Evolutionary conservation across 1,140 invertebrate species (phyloP).

Genomic region (Neotoxoptera formosana): DNA sequence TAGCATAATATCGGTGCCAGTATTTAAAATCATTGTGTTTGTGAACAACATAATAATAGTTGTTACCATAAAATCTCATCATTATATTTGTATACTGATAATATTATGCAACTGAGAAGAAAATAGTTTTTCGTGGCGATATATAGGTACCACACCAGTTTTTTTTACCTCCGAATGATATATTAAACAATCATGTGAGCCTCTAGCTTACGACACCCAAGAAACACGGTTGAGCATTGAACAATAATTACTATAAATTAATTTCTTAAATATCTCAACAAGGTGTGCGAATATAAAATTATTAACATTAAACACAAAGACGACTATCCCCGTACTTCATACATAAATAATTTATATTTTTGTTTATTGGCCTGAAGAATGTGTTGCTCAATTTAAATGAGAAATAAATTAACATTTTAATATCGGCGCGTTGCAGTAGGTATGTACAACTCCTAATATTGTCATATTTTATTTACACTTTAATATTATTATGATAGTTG

Average conservation of each 20-base stretch:
- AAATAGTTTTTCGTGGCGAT: background rate
- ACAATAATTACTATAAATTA: background rate
- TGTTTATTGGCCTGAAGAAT: background rate
- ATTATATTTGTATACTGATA: background rate
- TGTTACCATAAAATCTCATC: background rate
- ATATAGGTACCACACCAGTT: background rate
- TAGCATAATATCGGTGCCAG: background rate
- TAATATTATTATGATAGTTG: background rate
- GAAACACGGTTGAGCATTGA: background rate
- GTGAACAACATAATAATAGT: background rate
- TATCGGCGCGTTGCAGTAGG: background rate
- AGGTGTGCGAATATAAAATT: background rate
- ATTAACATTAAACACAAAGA: background rate
- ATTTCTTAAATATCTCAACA: background rate
- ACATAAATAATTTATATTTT: background rate
- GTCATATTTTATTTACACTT: background rate
- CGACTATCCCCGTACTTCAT: background rate
- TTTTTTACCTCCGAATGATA: background rate
- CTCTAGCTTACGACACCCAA: background rate
- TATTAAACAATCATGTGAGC: background rate
- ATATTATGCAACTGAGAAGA: too few species aligned
- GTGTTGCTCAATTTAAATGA: background rate
- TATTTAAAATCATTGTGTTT: background rate
- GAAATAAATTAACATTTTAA: background rate
- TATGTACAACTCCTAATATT: background rate